phyloP scores from a whole-genome alignment of 2,797 vertebrate species.

The Anolis apletophallus region DNA sequence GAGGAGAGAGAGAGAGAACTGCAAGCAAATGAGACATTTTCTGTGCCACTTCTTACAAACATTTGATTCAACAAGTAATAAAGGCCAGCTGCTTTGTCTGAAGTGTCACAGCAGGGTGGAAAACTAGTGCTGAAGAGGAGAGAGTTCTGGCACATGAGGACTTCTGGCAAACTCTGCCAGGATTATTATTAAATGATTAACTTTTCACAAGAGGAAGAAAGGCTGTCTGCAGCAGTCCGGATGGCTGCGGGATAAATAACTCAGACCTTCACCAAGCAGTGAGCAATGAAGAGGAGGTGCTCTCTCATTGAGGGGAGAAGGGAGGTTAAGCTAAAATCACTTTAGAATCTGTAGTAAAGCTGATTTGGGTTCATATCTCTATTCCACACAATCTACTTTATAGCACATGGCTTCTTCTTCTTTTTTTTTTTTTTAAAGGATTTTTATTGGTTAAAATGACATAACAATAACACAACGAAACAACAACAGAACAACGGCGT shows the following conservation, averaged over 20 bases:
- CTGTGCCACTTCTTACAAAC: slow-evolving; percentile 34
- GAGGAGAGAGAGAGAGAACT: not conserved
- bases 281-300: not conserved
- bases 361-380: not conserved
- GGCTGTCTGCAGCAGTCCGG: not conserved
- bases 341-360: not conserved
- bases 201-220: slow-evolving; percentile 16
- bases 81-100: slow-evolving; percentile 47
- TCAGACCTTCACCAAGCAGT: slow-evolving; percentile 9
- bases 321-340: not conserved
- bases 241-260: slow-evolving; percentile 18
- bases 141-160: slow-evolving; percentile 13
- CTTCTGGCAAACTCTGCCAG: slow-evolving; percentile 38
- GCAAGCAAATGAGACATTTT: not conserved
- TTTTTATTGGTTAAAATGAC: no score
- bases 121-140: not conserved
- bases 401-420: no score
- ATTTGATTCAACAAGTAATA: slow-evolving; percentile 35
- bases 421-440: no score
- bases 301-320: not conserved
- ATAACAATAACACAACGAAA: no score
- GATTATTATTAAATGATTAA: slow-evolving; percentile 44
- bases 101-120: slow-evolving; percentile 29
- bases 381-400: not conserved
- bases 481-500: no score